These are phyloP conservation scores for Drosophila murphyi DNA, from an alignment of 1,140 invertebrate genomes.

Conservation along the genomic window DNA sequence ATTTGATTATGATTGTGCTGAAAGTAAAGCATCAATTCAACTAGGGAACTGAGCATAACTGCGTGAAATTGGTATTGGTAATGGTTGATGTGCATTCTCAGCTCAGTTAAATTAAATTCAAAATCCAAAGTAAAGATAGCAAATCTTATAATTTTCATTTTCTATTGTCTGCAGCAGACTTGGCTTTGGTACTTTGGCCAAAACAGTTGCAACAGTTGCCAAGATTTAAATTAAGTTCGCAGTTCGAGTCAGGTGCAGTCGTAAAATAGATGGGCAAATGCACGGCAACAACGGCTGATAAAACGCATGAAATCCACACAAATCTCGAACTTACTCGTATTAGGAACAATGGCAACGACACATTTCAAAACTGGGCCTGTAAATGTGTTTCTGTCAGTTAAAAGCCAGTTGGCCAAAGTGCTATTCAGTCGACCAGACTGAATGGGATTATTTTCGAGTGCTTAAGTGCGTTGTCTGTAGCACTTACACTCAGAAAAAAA, in stretches of 20 bases:
- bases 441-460: constrained; percentile 57
- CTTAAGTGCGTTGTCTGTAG: constrained; percentile 42
- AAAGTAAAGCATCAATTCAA: neutral
- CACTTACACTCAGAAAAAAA: constrained; percentile 30
- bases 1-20: neutral
- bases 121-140: neutral
- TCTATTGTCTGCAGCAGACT: too few relatives aligned
- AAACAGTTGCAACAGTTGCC: neutral
- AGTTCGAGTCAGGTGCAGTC: neutral
- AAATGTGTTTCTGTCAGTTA: neutral
- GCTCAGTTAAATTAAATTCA: neutral
- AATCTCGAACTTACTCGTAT: constrained; percentile 21
- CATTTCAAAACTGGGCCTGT: neutral
- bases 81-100: neutral
- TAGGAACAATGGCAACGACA: neutral
- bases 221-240: constrained; percentile 8
- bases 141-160: neutral
- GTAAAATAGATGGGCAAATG: neutral
- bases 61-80: too few relatives aligned
- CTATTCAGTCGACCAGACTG: constrained; percentile 6
- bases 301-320: neutral
- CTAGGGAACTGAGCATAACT: too few relatives aligned
- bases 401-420: neutral
- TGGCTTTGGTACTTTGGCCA: neutral
- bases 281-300: neutral